A percentile compares a stretch with the other conserved stretches of the same genome.
Conservation (phyloP, 23 tunicate genomes). For the Halocynthia aurantium region DNA sequence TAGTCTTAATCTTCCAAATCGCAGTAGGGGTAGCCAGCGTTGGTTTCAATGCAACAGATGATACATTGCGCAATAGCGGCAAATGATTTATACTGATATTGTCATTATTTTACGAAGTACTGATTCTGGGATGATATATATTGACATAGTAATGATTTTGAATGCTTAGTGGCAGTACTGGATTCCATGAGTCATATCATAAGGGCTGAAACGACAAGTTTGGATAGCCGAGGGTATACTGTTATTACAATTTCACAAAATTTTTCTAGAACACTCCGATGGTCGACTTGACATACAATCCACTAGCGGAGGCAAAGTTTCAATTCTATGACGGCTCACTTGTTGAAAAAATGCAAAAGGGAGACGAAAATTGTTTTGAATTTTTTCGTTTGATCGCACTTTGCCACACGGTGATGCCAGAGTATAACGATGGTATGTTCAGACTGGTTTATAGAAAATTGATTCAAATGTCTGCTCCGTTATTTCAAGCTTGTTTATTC, state of each 20-base stretch:
- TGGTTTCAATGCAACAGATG: no score
- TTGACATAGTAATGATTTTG: no score
- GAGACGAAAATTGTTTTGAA: constrained; percentile 29
- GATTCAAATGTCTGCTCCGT: neutral
- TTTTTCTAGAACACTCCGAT: neutral
- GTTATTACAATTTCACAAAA: neutral
- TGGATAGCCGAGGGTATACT: neutral
- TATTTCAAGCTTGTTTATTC: neutral
- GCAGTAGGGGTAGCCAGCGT: no score
- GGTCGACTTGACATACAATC: constrained; percentile 70
- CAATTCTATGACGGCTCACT: constrained; percentile 55
- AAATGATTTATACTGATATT: no score
- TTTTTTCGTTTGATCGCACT: constrained; percentile 86
- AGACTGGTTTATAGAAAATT: neutral
- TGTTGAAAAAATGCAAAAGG: constrained; percentile 28
- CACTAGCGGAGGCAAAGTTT: constrained; percentile 48
- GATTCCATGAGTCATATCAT: no score
- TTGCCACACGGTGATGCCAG: constrained; percentile 99
- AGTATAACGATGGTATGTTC: constrained; percentile 52
- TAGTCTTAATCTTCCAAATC: no score
- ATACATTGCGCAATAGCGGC: no score
- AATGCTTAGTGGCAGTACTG: no score
- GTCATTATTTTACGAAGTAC: no score
- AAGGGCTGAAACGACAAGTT: neutral
- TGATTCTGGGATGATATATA: no score